Evolutionary conservation across 2,797 vertebrate genomes (phyloP).

Genomic region (Balearica regulorum): DNA sequence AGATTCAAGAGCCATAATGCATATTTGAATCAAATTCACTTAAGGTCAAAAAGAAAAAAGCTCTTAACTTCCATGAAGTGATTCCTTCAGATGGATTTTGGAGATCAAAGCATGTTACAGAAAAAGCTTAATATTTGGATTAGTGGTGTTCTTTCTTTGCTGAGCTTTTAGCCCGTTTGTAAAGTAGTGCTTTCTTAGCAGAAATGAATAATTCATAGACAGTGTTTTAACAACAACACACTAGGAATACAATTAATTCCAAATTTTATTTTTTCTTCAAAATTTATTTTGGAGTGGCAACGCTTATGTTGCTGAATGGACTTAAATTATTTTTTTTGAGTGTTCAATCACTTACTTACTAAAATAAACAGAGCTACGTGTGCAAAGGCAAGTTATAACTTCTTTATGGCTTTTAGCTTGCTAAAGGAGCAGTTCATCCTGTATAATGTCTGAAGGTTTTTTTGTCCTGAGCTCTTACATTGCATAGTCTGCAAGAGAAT

Average conservation of each 20-base stretch:
- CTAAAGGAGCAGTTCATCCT: neutral
- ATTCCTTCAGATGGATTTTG: constrained; percentile 64
- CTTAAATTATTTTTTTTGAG: neutral
- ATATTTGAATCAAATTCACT: constrained; percentile 68
- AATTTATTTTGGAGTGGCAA: neutral
- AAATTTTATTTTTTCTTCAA: constrained; percentile 5
- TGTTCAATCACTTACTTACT: neutral
- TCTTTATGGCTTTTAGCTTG: neutral
- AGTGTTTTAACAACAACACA: constrained; percentile 49
- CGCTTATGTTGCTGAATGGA: constrained; percentile 2
- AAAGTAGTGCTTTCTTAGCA: constrained; percentile 59
- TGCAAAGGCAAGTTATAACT: neutral
- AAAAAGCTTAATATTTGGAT: constrained; percentile 74
- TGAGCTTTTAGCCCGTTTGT: constrained; percentile 65
- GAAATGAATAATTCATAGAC: constrained; percentile 69
- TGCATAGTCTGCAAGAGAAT: neutral
- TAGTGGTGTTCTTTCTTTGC: constrained; percentile 63
- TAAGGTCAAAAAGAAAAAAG: constrained; percentile 56
- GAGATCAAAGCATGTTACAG: constrained; percentile 69
- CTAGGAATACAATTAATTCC: constrained; percentile 56
- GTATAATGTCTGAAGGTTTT: neutral
- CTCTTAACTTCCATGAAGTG: constrained; percentile 60
- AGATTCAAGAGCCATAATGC: constrained; percentile 60
- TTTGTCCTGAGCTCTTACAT: neutral
- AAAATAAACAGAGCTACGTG: neutral